Evolutionary conservation across 2,797 vertebrate genomes (phyloP), one percentile per base, ranked within the genome.

Genomic region (Micromesistius poutassou): DNA sequence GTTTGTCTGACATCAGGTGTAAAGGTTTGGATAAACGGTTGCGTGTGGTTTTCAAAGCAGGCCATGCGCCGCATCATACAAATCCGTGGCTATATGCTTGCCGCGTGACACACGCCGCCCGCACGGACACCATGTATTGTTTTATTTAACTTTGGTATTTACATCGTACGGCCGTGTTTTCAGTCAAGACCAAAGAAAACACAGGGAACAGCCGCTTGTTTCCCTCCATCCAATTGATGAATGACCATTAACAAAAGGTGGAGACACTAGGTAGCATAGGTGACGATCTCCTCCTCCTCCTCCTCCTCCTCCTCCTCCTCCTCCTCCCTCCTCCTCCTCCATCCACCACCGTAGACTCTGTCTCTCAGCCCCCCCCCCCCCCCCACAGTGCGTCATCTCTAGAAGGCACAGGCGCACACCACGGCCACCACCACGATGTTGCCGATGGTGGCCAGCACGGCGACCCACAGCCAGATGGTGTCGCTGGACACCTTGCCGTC

Each of bases 401-500:
- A 95, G 92, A 95, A 95, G 88, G 95, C 94, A 88, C 94, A 95
- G 85, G 90, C 94, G 66, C 95, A 95, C 76, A 95, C 95, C 85
- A 95, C 94, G 1, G 94, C 95, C 87, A 95, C 94, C 84, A 95
- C 95, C 87, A 95, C 93, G 76, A 95, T 94, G 90, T 95, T 95
- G 80, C 94, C 93, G 28, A 95, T 93, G 35, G 95, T 95, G 31
- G 95, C 95, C 72, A 95, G 90, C 83, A 95, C 93, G 2, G 95
- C 95, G 22, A 95, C 89, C 95, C 95, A 95, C 82, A 95, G 85
- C 94, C 94, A 95, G 76, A 95, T 93, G 74, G 92, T 91, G 73
- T 95, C 94, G 22, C 93, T 93, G 88, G 93, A 93, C 82, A 90
- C 86, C 84, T 94, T 94, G 30, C 91, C 89, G 73, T 95, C 93